Evolutionary conservation across 2,797 vertebrate species (phyloP).

Genomic region (Hyperoplus immaculatus): DNA sequence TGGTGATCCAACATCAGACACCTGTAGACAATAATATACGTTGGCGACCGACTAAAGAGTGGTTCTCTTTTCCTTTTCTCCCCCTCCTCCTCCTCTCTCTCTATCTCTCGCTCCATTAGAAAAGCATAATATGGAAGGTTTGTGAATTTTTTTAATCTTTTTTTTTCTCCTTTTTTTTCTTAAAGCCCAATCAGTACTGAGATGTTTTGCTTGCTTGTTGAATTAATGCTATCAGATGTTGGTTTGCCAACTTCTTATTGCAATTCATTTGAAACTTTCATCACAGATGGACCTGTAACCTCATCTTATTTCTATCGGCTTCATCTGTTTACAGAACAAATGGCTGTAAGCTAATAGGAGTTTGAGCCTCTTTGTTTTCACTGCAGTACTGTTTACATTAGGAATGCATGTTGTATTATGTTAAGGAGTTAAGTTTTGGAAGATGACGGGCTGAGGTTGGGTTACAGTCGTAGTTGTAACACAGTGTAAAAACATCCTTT

Average conservation of each 20-base stretch:
- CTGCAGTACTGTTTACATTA: constrained; percentile 48
- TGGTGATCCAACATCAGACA: constrained; percentile 85
- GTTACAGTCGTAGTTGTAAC: constrained; percentile 14
- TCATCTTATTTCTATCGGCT: constrained; percentile 61
- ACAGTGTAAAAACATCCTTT: constrained; percentile 7
- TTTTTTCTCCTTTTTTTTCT: constrained; percentile 36
- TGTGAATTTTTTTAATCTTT: constrained; percentile 83
- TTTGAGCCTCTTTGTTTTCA: constrained; percentile 39
- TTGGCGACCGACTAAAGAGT: constrained; percentile 85
- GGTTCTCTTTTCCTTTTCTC: constrained; percentile 85
- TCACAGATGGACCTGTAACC: constrained; percentile 52
- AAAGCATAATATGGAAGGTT: constrained; percentile 94
- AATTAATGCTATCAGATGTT: constrained; percentile 84
- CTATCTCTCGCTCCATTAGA: constrained; percentile 88
- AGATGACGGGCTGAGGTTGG: constrained; percentile 27
- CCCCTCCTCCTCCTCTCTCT: constrained; percentile 72
- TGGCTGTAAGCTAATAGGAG: constrained; percentile 50
- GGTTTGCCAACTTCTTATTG: constrained; percentile 86
- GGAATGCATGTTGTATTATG: constrained; percentile 68
- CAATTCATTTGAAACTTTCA: constrained; percentile 71
- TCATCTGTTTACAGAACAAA: constrained; percentile 56
- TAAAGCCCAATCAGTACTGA: constrained; percentile 73
- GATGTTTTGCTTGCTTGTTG: constrained; percentile 83
- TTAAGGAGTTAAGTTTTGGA: constrained; percentile 33
- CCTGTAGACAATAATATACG: constrained; percentile 63